These are phyloP conservation scores for Bursaphelenchus okinawaensis DNA, from an alignment of 2,888 invertebrate genomes.

Conservation along the genomic window DNA sequence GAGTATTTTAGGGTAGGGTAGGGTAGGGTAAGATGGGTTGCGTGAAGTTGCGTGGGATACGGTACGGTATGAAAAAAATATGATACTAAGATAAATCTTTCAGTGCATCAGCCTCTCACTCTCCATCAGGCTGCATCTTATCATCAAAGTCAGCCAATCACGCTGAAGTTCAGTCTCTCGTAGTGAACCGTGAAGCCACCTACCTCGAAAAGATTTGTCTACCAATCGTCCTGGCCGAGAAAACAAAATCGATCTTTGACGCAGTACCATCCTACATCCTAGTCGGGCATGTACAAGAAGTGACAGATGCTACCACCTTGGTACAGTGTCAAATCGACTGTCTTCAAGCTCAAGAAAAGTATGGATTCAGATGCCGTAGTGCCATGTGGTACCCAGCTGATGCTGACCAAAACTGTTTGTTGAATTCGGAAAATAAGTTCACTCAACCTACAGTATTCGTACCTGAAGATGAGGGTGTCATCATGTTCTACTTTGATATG, in stretches of 20 bases:
- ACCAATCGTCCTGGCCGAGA: constrained; percentile 10
- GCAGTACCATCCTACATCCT: constrained; percentile 33
- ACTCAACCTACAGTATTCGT: constrained; percentile 37
- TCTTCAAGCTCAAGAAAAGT: constrained; percentile 25
- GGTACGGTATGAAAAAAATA: too few relatives aligned
- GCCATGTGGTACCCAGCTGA: constrained; percentile 39
- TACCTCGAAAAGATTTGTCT: constrained; percentile 34
- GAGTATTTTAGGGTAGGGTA: too few relatives aligned
- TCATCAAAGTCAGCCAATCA: constrained; percentile 25
- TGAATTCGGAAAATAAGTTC: constrained; percentile 31
- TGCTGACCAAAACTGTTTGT: constrained; percentile 36
- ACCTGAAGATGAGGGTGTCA: constrained; percentile 29
- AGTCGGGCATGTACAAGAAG: constrained; percentile 40
- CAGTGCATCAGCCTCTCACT: constrained; percentile 30
- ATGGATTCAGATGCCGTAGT: constrained; percentile 35
- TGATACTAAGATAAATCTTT: too few relatives aligned
- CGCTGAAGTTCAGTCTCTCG: constrained; percentile 12
- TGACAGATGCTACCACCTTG: constrained; percentile 32
- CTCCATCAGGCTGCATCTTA: constrained; percentile 26
- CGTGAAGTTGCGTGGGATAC: too few relatives aligned
- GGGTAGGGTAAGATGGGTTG: too few relatives aligned
- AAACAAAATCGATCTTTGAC: constrained; percentile 20
- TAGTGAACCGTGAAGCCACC: constrained; percentile 11
- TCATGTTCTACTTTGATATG: constrained; percentile 54
- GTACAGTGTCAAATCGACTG: constrained; percentile 31